Evolutionary conservation across 2,888 invertebrate genomes (phyloP), one percentile per base, ranked within the genome.

Genomic region (Macrosiphum euphorbiae): DNA sequence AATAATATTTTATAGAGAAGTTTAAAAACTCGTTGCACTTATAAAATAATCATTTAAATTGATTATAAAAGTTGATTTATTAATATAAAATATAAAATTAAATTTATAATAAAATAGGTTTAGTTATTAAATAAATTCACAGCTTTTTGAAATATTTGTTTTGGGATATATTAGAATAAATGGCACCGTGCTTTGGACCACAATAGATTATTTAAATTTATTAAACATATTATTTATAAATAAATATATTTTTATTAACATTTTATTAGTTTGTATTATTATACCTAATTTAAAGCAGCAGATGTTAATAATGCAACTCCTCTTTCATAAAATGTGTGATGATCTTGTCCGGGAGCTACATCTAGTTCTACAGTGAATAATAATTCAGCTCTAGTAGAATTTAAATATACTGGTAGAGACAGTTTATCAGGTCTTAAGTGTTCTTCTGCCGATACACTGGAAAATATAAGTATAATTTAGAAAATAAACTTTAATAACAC

Each of bases 221-320:
- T 85, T 88, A 87, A 47, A 91, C 8, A 52, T 92, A 26, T 26
- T 47, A 90, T 52, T 26, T 91, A 86, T 61, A 91, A 41, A 92
- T 67, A 41, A 52, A 50, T 90, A 47, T 78, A 78, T 24, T 78
- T 47, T 47, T 50, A 67, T 92, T 88, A 88, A 41, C 67, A 78
- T 44, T 55, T 92, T 88, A 47, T 67, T 58, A 50, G 26, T 91
- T 84, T 4, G 11, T 44, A 92, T 88, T 78, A 47, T 84, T 90
- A 85, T 90, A 93, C 89, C 52, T 97, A 98, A 96, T 98, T 98
- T 95, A 99, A 97, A 95, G 98, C 97, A 85, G 98, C 98, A 87
- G 99, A 99, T 47, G 99, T 98, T 95, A 99, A 97, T 88, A 99
- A 97, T 90, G 99, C 99, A 50, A 99, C 99, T 95, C 99, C 99